Conservation (phyloP, 2,113 vertebrate genomes). For the Pelodiscus sinensis region DNA sequence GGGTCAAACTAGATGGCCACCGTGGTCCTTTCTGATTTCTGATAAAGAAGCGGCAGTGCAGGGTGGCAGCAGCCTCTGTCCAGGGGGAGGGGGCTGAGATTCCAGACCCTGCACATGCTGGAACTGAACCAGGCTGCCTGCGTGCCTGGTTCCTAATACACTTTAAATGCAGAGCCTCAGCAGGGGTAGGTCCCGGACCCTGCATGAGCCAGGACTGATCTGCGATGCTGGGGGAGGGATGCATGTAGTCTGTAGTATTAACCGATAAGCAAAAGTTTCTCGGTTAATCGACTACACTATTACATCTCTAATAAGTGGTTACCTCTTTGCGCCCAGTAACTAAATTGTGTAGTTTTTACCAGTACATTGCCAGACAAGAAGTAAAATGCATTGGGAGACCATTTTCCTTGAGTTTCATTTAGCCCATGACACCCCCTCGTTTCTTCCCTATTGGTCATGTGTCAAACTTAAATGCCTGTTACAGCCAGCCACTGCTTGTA, state of each 20-base stretch:
- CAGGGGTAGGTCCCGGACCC: too few species aligned
- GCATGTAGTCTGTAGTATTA: not conserved
- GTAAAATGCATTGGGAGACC: not conserved
- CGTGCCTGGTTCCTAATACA: too few species aligned
- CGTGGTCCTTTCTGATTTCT: too few species aligned
- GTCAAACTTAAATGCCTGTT: not conserved
- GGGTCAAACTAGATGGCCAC: too few species aligned
- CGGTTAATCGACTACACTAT: not conserved
- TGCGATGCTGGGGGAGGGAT: too few species aligned
- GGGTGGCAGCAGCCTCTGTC: too few species aligned
- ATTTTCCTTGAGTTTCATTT: not conserved
- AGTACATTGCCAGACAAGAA: not conserved
- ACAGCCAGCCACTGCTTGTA: not conserved
- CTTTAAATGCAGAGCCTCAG: too few species aligned
- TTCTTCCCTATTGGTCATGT: not conserved
- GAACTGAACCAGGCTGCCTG: too few species aligned
- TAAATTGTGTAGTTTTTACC: not conserved
- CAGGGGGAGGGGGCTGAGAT: too few species aligned
- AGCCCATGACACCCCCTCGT: not conserved
- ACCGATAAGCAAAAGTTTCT: not conserved
- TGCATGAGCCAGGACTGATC: too few species aligned
- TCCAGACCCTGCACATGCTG: too few species aligned
- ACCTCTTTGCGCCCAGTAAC: not conserved
- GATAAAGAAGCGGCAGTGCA: too few species aligned
- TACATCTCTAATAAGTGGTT: not conserved